Conservation (phyloP, 2,888 invertebrate species). For the Hydraecia micacea region DNA sequence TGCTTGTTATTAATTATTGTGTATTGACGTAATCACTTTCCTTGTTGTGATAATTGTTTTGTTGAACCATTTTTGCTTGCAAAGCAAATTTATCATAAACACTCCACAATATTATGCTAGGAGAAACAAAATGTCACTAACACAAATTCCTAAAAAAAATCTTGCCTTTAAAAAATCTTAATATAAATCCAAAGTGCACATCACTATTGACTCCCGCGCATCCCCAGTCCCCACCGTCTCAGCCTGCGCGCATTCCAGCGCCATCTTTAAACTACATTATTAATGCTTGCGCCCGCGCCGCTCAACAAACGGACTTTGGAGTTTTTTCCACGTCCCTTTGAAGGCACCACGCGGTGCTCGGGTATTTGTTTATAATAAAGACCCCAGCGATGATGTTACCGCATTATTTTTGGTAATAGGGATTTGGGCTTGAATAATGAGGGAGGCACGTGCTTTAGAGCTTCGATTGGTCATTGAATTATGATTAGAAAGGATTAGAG, state of each 20-base stretch:
- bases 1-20: slow-evolving; percentile 36
- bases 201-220: slow-evolving; percentile 69
- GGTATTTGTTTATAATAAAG: slow-evolving; percentile 87
- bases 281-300: slow-evolving; percentile 85
- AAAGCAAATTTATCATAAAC: neutral
- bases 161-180: neutral
- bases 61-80: neutral
- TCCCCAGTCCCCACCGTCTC: slow-evolving; percentile 71
- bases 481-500: slow-evolving; percentile 17
- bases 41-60: slow-evolving; percentile 6
- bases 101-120: neutral
- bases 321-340: slow-evolving; percentile 77
- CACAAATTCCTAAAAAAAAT: neutral
- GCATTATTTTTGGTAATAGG: slow-evolving; percentile 67
- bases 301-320: slow-evolving; percentile 78
- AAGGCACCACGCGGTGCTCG: slow-evolving; percentile 73
- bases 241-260: slow-evolving; percentile 84
- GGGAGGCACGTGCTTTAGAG: slow-evolving; percentile 59
- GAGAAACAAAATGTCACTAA: neutral
- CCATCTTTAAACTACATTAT: slow-evolving; percentile 90
- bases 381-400: slow-evolving; percentile 75
- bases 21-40: slow-evolving; percentile 23
- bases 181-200: slow-evolving; percentile 24
- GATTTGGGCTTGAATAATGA: slow-evolving; percentile 55
- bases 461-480: slow-evolving; percentile 30